Evolutionary conservation across 1,140 invertebrate species (phyloP).

Genomic region (Sitobion miscanthi): DNA sequence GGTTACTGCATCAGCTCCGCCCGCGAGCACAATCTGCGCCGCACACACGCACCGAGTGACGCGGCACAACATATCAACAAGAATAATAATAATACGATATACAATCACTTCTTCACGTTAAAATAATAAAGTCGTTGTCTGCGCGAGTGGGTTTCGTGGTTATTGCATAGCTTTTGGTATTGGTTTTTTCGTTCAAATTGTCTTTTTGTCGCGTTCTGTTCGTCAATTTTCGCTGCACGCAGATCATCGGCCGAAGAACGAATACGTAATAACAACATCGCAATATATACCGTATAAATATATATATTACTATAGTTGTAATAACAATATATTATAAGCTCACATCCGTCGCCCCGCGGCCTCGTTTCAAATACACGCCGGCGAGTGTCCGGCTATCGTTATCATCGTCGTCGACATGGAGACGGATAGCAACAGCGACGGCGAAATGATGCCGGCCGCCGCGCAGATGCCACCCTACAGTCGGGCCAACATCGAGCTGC

Average conservation of each 20-base stretch:
- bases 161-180: neutral
- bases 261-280: neutral
- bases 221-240: neutral
- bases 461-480: conserved; percentile 43
- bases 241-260: neutral
- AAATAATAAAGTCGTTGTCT: neutral
- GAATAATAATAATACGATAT: too few relatives aligned
- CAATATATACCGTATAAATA: neutral
- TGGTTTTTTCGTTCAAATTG: neutral
- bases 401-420: conserved; percentile 49
- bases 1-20: neutral
- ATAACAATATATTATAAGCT: neutral
- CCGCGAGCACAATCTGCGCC: neutral
- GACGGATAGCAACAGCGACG: conserved; percentile 56
- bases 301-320: neutral
- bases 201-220: neutral
- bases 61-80: neutral
- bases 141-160: neutral
- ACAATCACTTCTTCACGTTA: neutral
- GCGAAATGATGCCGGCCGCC: conserved; percentile 1
- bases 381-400: neutral
- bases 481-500: conserved; percentile 58
- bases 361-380: neutral
- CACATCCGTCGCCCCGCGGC: neutral
- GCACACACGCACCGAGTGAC: neutral